phyloP scores from a whole-genome alignment of 2,113 vertebrate species.

The Dicaeum eximium region DNA sequence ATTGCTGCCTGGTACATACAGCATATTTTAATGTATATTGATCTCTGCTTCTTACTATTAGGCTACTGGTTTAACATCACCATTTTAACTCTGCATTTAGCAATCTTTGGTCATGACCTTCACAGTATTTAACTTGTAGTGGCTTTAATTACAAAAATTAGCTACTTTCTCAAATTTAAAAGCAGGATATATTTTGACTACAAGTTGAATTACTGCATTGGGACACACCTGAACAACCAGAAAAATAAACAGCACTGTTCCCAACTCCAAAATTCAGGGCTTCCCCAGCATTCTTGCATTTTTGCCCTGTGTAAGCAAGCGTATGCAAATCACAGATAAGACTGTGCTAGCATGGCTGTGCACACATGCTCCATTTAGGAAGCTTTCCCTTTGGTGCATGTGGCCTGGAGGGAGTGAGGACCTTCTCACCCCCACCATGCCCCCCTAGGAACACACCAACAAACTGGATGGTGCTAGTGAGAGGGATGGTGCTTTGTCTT shows the following conservation, averaged over 20 bases:
- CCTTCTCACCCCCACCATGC: background rate
- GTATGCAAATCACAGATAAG: background rate
- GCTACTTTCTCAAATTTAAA: background rate
- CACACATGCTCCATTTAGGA: background rate
- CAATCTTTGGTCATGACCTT: background rate
- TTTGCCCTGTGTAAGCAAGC: background rate
- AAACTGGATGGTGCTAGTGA: background rate
- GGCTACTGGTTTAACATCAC: background rate
- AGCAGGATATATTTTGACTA: background rate
- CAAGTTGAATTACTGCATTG: background rate
- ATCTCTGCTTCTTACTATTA: background rate
- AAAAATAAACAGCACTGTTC: background rate
- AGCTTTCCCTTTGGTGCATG: background rate
- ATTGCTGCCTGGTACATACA: background rate
- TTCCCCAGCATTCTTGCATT: background rate
- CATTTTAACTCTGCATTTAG: background rate
- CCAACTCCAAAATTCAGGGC: background rate
- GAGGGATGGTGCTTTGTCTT: background rate
- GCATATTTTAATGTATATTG: background rate
- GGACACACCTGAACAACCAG: background rate
- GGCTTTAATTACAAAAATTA: background rate
- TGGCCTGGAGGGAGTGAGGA: background rate
- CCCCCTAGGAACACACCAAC: background rate
- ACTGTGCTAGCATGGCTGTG: accelerated
- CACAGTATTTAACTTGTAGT: background rate